Evolutionary conservation across 2,113 vertebrate genomes (phyloP).

Genomic region (Sinocyclocheilus grahami): DNA sequence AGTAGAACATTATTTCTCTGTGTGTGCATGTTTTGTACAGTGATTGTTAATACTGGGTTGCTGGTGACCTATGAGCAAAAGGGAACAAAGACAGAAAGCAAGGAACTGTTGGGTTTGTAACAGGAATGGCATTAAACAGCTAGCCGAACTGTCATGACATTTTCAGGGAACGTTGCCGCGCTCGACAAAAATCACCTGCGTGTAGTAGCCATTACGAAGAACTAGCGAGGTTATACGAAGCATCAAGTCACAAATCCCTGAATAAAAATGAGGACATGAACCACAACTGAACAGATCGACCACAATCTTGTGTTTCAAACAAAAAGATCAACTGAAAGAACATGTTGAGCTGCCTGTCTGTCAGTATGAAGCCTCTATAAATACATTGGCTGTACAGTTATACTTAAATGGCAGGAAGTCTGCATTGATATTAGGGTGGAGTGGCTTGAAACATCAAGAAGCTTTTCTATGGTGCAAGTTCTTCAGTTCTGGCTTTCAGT

Average conservation of each 20-base stretch:
- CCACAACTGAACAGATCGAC: constrained; percentile 59
- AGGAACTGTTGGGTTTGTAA: constrained; percentile 55
- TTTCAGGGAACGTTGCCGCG: constrained; percentile 28
- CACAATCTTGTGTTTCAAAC: constrained; percentile 71
- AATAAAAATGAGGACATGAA: constrained; percentile 57
- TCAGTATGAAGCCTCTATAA: constrained; percentile 42
- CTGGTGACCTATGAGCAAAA: constrained; percentile 63
- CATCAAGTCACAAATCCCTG: constrained; percentile 65
- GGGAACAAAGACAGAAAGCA: constrained; percentile 40
- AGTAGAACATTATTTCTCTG: constrained; percentile 70
- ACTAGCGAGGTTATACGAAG: constrained; percentile 59
- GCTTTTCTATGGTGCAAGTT: constrained; percentile 4
- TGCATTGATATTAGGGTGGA: constrained; percentile 6
- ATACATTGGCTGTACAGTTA: constrained; percentile 31
- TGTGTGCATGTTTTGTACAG: constrained; percentile 45
- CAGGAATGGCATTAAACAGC: constrained; percentile 36
- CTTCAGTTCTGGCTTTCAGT: constrained; percentile 38
- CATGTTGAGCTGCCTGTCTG: constrained; percentile 67
- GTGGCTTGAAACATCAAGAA: constrained; percentile 23
- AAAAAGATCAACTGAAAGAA: constrained; percentile 66
- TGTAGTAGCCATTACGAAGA: constrained; percentile 53
- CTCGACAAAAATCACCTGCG: constrained; percentile 52
- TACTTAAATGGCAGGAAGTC: neutral
- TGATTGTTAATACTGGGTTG: constrained; percentile 69
- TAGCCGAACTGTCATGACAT: neutral